A percentile compares a stretch with the other conserved stretches of the same genome.
Evolutionary conservation across 2,113 vertebrate genomes (phyloP).

Genomic region (Martes martes): DNA sequence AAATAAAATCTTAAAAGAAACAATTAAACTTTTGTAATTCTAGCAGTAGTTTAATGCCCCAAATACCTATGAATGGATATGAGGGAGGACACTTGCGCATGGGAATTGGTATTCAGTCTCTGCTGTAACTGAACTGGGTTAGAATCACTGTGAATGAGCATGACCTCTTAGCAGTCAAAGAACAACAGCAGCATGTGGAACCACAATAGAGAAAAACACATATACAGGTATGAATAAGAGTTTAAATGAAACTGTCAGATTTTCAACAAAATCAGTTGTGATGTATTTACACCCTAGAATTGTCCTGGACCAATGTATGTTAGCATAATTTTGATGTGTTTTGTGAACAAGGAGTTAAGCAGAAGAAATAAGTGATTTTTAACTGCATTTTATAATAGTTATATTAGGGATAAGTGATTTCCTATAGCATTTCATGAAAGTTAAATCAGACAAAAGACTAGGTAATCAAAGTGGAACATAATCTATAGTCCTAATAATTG

Average conservation of each 20-base stretch:
- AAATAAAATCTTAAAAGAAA: not conserved
- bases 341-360: not conserved
- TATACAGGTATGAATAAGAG: not conserved
- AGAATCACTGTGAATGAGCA: not conserved
- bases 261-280: not conserved
- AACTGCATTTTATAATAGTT: not conserved
- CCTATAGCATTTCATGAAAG: not conserved
- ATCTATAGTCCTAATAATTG: not conserved
- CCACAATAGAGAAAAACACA: not conserved
- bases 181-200: not conserved
- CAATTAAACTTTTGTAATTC: not conserved
- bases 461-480: not conserved
- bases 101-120: not conserved
- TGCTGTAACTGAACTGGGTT: not conserved
- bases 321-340: not conserved
- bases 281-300: not conserved
- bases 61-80: not conserved
- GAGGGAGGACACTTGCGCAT: not conserved
- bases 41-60: not conserved
- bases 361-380: slow-evolving; percentile 38
- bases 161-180: not conserved
- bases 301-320: not conserved
- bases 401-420: not conserved
- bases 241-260: not conserved
- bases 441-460: not conserved